Percentiles rank a stretch among this genome's conserved stretches.
phyloP scores from a whole-genome alignment of 2,888 invertebrate genomes.

The Drosophila limbata region DNA sequence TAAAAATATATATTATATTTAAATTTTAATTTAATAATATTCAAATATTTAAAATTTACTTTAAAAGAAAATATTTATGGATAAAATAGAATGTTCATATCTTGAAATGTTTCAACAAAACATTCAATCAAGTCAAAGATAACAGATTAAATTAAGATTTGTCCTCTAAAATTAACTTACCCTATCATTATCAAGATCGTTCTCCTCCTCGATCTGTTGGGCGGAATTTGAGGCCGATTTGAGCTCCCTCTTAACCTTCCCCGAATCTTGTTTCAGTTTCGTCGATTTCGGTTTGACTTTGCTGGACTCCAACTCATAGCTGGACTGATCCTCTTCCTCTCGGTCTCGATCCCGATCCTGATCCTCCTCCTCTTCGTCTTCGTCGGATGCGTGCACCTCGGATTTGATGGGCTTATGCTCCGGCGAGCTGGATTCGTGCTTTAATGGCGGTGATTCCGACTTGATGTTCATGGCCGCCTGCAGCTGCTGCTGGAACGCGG shows the following conservation, averaged over 20 bases:
- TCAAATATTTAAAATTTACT: too few species aligned
- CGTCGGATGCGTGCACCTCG: constrained; percentile 51
- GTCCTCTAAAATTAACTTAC: constrained; percentile 64
- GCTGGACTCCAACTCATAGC: constrained; percentile 3
- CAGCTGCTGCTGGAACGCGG: constrained; percentile 65
- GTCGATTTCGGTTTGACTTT: not conserved
- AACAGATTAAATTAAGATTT: too few species aligned
- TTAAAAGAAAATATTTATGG: too few species aligned
- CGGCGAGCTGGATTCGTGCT: constrained; percentile 40
- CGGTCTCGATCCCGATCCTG: not conserved
- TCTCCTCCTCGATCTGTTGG: constrained; percentile 14
- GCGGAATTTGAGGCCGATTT: constrained; percentile 27
- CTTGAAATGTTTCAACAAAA: too few species aligned
- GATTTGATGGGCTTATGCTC: constrained; percentile 51
- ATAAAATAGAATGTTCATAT: too few species aligned
- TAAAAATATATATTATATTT: too few species aligned
- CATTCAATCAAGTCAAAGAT: too few species aligned
- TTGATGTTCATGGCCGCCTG: constrained; percentile 60
- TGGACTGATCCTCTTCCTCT: constrained; percentile 26
- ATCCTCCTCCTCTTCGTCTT: constrained; percentile 48
- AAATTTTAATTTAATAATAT: too few species aligned
- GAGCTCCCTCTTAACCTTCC: constrained; percentile 40
- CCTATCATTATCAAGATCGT: constrained; percentile 71
- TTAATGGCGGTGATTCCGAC: constrained; percentile 21
- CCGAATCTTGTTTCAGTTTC: not conserved